A percentile compares a stretch with the other conserved stretches of the same genome.
Conservation (phyloP, 2,888 invertebrate genomes). For the Megamerina dolium region DNA sequence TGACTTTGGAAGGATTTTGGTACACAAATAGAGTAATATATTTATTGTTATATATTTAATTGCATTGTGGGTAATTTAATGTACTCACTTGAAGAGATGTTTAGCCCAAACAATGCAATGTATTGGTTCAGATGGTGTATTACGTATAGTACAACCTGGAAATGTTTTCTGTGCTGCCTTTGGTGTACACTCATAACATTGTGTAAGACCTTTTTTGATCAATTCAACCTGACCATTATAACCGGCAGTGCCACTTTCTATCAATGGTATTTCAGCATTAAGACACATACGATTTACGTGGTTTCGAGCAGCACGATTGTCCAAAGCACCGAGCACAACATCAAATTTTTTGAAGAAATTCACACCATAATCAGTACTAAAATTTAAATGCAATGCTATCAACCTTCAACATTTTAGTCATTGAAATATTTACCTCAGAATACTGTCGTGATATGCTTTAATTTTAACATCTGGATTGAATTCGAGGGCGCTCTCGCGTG, state of each 20-base stretch:
- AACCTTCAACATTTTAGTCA: neutral
- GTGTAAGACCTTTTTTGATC: conserved; percentile 78
- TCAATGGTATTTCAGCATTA: conserved; percentile 85
- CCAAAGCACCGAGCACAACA: conserved; percentile 92
- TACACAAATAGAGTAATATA: neutral
- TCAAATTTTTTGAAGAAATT: conserved; percentile 87
- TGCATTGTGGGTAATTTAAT: neutral
- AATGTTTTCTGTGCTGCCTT: conserved; percentile 87
- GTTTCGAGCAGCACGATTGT: conserved; percentile 92
- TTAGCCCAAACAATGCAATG: conserved; percentile 99
- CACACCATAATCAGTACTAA: conserved; percentile 80
- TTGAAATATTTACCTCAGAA: conserved; percentile 66
- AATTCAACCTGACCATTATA: conserved; percentile 94
- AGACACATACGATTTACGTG: conserved; percentile 99
- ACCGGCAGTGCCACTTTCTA: conserved; percentile 97
- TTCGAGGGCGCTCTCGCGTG: conserved; percentile 77
- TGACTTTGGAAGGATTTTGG: no score
- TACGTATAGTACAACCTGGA: conserved; percentile 97
- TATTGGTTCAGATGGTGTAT: conserved; percentile 97
- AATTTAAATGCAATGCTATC: neutral
- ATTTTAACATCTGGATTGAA: conserved; percentile 88
- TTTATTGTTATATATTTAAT: neutral
- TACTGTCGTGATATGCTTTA: conserved; percentile 85
- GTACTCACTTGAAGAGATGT: conserved; percentile 87
- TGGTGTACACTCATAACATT: conserved; percentile 95